These are phyloP conservation scores for Borostomias antarcticus DNA, from an alignment of 2,797 vertebrate genomes.

Conservation along the genomic window DNA sequence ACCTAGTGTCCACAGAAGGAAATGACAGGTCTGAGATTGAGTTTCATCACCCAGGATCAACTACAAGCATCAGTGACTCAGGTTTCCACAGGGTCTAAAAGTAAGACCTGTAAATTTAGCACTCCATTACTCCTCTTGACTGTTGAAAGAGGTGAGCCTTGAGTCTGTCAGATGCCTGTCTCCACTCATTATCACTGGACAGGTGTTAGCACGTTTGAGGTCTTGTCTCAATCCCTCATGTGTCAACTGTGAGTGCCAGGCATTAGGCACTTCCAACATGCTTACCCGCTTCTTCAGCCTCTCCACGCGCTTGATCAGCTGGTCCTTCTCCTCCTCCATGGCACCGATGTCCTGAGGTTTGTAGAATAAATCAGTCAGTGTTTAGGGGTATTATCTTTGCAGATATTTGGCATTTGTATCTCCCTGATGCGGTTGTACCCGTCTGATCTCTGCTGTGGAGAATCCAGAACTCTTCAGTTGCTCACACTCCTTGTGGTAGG, in stretches of 20 bases:
- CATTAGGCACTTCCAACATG: slow-evolving; percentile 37
- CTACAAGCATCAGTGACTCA: slow-evolving; percentile 47
- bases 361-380: slow-evolving; percentile 14
- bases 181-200: slow-evolving; percentile 61
- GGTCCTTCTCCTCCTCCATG: slow-evolving; percentile 98
- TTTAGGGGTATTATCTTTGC: background rate
- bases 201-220: slow-evolving; percentile 64
- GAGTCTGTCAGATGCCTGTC: slow-evolving; percentile 65
- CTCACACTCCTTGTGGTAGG: slow-evolving; percentile 93
- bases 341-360: slow-evolving; percentile 88
- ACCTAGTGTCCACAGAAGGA: slow-evolving; percentile 82
- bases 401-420: background rate
- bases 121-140: slow-evolving; percentile 51
- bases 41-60: slow-evolving; percentile 13
- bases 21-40: background rate
- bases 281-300: slow-evolving; percentile 93
- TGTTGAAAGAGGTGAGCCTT: slow-evolving; percentile 37
- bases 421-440: slow-evolving; percentile 70
- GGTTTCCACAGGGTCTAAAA: slow-evolving; percentile 48
- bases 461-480: slow-evolving; percentile 92
- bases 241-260: slow-evolving; percentile 52
- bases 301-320: slow-evolving; percentile 94
- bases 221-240: slow-evolving; percentile 83
- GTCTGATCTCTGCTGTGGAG: slow-evolving; percentile 93
- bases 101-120: slow-evolving; percentile 53